Percentiles rank a stretch among this genome's conserved stretches.
Conservation (phyloP, 2,888 invertebrate species). For the Clitarchus hookeri region DNA sequence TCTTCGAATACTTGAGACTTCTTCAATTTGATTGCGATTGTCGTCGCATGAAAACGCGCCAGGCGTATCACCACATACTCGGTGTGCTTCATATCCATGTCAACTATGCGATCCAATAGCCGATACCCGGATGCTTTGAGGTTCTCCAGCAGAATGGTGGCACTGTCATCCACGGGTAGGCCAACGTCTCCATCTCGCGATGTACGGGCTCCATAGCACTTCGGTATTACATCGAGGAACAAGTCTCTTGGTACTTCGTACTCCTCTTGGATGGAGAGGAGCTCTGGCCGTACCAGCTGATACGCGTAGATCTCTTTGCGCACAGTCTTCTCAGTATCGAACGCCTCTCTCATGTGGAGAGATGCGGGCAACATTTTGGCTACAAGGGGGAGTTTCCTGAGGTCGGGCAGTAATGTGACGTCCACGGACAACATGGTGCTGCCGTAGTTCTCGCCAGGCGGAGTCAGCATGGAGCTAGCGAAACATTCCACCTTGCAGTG, state of each 20-base stretch:
- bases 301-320: conserved; percentile 63
- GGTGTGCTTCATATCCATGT: conserved; percentile 59
- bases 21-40: conserved; percentile 60
- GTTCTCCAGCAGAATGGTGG: conserved; percentile 63
- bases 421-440: conserved; percentile 59
- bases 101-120: conserved; percentile 57
- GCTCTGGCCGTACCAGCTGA: conserved; percentile 56
- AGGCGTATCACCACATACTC: conserved; percentile 57
- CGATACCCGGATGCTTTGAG: conserved; percentile 58
- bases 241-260: conserved; percentile 54
- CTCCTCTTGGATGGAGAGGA: conserved; percentile 58
- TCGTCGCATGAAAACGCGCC: conserved; percentile 63
- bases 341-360: conserved; percentile 58
- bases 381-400: conserved; percentile 53
- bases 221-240: conserved; percentile 58
- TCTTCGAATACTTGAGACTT: conserved; percentile 55
- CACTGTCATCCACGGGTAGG: conserved; percentile 53
- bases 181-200: conserved; percentile 1
- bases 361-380: conserved; percentile 64
- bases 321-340: conserved; percentile 61
- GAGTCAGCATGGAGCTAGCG: not conserved
- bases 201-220: conserved; percentile 62
- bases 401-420: conserved; percentile 50
- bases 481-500: not conserved
- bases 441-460: conserved; percentile 60